Evolutionary conservation across 2,113 vertebrate species (phyloP).

Genomic region (Scopus umbretta): DNA sequence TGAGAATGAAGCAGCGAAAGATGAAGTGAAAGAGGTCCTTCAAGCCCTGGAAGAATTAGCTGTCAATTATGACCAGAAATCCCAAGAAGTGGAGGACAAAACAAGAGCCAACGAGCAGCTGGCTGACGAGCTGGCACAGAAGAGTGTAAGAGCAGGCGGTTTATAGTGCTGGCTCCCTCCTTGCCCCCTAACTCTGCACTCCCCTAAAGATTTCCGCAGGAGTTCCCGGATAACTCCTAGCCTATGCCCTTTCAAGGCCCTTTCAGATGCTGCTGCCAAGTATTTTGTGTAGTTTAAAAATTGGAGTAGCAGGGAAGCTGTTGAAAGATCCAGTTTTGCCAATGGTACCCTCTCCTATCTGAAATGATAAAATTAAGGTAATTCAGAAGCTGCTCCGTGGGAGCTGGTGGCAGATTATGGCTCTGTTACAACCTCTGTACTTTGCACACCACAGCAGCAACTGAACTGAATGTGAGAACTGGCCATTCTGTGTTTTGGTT

Average conservation of each 20-base stretch:
- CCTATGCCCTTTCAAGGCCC: not conserved
- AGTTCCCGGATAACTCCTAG: not conserved
- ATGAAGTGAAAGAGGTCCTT: slow-evolving; percentile 94
- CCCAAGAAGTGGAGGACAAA: slow-evolving; percentile 86
- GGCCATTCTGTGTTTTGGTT: not conserved
- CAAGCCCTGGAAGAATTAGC: slow-evolving; percentile 93
- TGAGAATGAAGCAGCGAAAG: slow-evolving; percentile 91
- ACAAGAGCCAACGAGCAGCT: slow-evolving; percentile 81
- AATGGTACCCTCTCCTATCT: not conserved
- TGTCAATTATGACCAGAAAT: slow-evolving; percentile 93
- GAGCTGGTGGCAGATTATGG: not conserved
- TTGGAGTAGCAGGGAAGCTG: not conserved
- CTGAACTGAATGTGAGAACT: not conserved
- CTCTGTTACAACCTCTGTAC: not conserved
- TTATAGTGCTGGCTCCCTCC: not conserved
- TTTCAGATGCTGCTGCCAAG: not conserved
- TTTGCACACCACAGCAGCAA: not conserved
- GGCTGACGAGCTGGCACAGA: slow-evolving; percentile 84
- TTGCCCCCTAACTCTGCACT: not conserved
- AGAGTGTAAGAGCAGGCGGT: slow-evolving; percentile 72
- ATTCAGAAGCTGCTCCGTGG: not conserved
- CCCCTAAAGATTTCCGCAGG: not conserved
- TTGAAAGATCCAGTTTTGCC: not conserved
- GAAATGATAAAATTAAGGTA: accelerated
- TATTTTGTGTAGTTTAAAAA: not conserved